Conservation (phyloP, 2,888 invertebrate species). For the Priocnemis perturbator region DNA sequence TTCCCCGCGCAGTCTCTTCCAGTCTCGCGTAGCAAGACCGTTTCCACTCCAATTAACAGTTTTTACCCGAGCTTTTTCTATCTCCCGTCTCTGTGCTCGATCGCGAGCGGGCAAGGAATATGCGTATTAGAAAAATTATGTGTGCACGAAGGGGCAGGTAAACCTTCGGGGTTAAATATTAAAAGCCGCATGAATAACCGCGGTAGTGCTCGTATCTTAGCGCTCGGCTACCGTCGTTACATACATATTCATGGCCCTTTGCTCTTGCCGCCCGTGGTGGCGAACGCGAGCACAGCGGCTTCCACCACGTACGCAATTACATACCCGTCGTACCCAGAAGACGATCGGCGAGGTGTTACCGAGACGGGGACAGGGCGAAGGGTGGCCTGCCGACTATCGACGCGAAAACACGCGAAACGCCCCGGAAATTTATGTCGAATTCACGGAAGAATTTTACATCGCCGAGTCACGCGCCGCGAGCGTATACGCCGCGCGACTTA, state of each 20-base stretch:
- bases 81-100: not conserved
- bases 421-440: constrained; percentile 49
- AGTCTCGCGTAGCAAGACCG: too few relatives aligned
- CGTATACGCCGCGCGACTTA: not conserved
- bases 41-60: not conserved
- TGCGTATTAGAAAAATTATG: constrained; percentile 56
- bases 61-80: not conserved
- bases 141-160: constrained; percentile 54
- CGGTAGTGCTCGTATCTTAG: constrained; percentile 64
- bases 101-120: not conserved
- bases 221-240: constrained; percentile 49
- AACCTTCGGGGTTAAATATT: constrained; percentile 69
- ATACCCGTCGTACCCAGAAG: constrained; percentile 28
- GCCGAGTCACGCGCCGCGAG: constrained; percentile 28
- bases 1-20: too few relatives aligned
- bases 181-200: constrained; percentile 70
- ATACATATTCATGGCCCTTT: constrained; percentile 65
- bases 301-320: constrained; percentile 19
- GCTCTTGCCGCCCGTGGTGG: constrained; percentile 38
- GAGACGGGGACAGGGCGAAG: constrained; percentile 1
- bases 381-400: not conserved
- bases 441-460: constrained; percentile 38
- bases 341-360: constrained; percentile 42
- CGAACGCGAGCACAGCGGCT: constrained; percentile 31
- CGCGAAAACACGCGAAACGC: constrained; percentile 50